Conservation (phyloP, 2,113 vertebrate species). For the Rattus rattus region DNA sequence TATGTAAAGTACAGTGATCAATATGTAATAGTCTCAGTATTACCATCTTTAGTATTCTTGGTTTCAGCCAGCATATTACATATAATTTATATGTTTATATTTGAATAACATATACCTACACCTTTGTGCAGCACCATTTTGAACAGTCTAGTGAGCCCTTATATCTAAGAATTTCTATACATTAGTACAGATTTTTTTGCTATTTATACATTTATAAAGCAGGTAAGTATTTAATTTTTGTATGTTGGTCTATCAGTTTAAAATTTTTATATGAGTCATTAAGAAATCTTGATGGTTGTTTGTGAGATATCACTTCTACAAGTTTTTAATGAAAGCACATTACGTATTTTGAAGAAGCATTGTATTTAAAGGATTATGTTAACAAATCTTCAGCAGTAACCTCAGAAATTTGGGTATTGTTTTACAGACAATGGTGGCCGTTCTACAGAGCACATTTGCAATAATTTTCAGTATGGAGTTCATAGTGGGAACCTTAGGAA, state of each 20-base stretch:
- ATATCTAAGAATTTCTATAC: background rate
- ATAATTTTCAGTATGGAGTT: background rate
- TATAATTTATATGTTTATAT: background rate
- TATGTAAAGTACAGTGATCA: background rate
- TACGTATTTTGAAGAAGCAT: background rate
- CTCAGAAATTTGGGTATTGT: too few relatives aligned
- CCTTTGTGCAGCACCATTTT: background rate
- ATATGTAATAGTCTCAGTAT: background rate
- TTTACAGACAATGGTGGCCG: background rate
- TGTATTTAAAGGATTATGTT: background rate
- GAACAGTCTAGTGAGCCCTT: background rate
- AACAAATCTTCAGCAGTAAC: background rate
- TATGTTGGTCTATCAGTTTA: background rate
- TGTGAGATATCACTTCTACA: background rate
- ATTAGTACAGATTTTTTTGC: too few relatives aligned
- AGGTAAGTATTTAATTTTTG: background rate
- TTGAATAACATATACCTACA: accelerated
- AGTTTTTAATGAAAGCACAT: background rate
- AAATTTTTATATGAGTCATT: background rate
- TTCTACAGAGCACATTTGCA: background rate
- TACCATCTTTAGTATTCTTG: background rate
- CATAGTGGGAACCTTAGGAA: background rate
- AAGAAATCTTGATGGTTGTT: background rate
- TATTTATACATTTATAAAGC: too few relatives aligned
- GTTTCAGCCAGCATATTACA: background rate